Conservation (phyloP, 2,797 vertebrate genomes). For the Pangasius mekongensis region DNA sequence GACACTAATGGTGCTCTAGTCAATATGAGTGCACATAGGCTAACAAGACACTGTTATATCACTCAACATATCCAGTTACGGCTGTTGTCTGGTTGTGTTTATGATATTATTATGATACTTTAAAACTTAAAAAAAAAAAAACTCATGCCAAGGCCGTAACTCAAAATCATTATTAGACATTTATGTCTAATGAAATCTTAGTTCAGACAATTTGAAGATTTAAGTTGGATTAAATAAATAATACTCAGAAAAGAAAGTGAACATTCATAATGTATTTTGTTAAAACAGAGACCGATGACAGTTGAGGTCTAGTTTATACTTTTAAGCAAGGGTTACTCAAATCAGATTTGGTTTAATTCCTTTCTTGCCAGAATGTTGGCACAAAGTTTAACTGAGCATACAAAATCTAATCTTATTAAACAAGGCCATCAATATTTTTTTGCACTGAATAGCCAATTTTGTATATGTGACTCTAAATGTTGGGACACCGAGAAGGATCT, state of each 20-base stretch:
- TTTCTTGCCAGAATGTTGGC: background rate
- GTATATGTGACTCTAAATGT: background rate
- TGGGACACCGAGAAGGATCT: background rate
- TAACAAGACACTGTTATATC: background rate
- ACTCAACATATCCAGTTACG: background rate
- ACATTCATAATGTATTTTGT: background rate
- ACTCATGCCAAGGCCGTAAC: background rate
- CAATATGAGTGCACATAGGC: background rate
- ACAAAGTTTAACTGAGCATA: background rate
- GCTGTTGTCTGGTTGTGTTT: background rate
- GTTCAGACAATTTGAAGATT: background rate
- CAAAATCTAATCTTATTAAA: background rate
- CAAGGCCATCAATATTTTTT: background rate
- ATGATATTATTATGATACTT: background rate
- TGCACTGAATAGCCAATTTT: background rate
- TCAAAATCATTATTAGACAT: background rate
- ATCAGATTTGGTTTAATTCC: background rate
- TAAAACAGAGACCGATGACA: background rate
- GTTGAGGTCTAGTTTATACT: background rate
- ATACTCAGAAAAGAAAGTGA: background rate
- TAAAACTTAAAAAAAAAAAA: background rate
- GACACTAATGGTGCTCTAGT: background rate
- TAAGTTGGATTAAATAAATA: background rate
- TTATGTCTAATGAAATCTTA: background rate
- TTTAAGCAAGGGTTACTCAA: background rate